Conservation (phyloP, 2,888 invertebrate genomes). For the Odontothrips loti region DNA sequence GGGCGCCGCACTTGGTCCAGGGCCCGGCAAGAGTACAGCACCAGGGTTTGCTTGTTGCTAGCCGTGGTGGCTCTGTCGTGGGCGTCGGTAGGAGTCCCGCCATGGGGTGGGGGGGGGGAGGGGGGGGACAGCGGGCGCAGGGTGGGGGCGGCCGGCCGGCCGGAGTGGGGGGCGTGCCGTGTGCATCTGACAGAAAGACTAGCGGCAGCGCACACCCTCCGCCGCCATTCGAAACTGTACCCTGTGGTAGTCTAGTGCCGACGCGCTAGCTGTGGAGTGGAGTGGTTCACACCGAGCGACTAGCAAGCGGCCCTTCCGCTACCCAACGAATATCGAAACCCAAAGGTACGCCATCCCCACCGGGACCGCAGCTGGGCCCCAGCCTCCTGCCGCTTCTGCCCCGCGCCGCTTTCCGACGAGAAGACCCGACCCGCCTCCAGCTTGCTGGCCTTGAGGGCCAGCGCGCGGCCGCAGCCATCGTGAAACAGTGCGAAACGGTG, state of each 20-base stretch:
- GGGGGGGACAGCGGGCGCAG: not conserved
- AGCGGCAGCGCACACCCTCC: slow-evolving; percentile 27
- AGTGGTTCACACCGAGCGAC: slow-evolving; percentile 16
- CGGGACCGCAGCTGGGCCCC: too few relatives aligned
- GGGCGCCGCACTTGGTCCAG: too few relatives aligned
- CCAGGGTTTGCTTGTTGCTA: too few relatives aligned
- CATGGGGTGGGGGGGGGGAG: not conserved
- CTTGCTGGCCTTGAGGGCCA: not conserved
- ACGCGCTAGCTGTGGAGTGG: not conserved
- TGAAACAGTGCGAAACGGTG: too few relatives aligned
- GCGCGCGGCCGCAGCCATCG: not conserved
- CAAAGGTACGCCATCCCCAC: slow-evolving; percentile 30
- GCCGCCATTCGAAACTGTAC: slow-evolving; percentile 31
- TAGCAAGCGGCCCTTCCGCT: slow-evolving; percentile 3
- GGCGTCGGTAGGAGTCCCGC: too few relatives aligned
- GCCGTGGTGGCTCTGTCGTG: too few relatives aligned
- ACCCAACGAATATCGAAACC: slow-evolving; percentile 21
- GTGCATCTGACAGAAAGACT: slow-evolving; percentile 3
- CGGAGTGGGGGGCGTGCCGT: slow-evolving; percentile 24
- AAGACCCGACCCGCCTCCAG: not conserved
- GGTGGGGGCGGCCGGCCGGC: slow-evolving; percentile 28
- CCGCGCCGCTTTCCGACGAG: not conserved
- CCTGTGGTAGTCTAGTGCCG: slow-evolving; percentile 14
- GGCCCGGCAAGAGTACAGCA: too few relatives aligned
- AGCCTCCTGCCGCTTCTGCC: slow-evolving; percentile 38